Conservation (phyloP, 2,888 invertebrate genomes). For the Crematogaster levior region DNA sequence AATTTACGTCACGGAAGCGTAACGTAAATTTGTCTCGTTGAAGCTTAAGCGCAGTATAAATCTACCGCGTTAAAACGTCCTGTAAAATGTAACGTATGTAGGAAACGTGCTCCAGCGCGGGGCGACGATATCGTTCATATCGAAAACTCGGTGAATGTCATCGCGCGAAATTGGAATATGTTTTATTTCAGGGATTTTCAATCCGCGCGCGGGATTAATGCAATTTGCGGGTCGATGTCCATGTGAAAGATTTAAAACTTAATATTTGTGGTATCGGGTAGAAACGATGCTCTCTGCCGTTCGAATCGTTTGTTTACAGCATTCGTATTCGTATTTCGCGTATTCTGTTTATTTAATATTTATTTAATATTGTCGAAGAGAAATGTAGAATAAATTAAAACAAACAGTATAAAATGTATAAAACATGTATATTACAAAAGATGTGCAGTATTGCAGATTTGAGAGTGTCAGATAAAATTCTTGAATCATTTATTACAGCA, state of each 20-base stretch:
- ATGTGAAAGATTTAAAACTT: not conserved
- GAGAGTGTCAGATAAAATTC: not conserved
- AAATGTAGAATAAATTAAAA: not conserved
- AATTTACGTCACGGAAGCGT: not conserved
- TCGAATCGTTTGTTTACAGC: not conserved
- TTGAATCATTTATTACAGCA: not conserved
- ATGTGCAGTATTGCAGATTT: not conserved
- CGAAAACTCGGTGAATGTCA: conserved; percentile 12
- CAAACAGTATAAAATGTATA: not conserved
- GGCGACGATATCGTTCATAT: not conserved
- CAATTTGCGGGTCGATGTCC: not conserved
- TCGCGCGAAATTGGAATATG: not conserved
- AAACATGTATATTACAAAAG: not conserved
- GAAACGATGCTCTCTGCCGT: no score
- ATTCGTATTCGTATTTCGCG: not conserved
- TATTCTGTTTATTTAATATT: not conserved
- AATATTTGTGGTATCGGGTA: not conserved
- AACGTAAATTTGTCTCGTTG: conserved; percentile 12
- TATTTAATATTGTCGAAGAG: not conserved
- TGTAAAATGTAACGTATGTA: conserved; percentile 2
- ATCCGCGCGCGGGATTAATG: not conserved
- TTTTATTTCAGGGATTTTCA: not conserved
- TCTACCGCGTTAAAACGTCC: conserved; percentile 5
- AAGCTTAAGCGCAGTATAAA: conserved; percentile 27
- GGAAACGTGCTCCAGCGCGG: not conserved